Evolutionary conservation across 2,797 vertebrate species (phyloP), one percentile per base, ranked within the genome.

Genomic region (Cossypha caffra): DNA sequence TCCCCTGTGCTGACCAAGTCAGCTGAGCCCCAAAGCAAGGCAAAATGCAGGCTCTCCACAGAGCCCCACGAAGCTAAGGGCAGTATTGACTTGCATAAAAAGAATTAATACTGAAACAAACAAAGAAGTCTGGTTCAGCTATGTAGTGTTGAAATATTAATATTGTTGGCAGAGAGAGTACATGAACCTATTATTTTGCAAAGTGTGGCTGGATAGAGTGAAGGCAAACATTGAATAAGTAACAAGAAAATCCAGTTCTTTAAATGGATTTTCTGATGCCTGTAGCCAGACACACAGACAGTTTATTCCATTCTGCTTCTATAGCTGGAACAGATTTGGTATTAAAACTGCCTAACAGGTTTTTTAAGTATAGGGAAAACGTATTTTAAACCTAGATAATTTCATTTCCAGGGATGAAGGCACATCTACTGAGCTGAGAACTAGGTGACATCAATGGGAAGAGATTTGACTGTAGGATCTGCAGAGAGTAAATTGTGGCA

Each of bases 81-180:
- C 59, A 61, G 25, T 40, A 50, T 90, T 88, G 61, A 71, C 52
- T 29, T 78, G 28, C 62, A 43, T 3, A 50, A 15, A 78, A 88
- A 79, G 45, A 93, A 90, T 71, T 90, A 85, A 88, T 67, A 52
- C 48, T 14, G 63, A 90, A 93, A 47, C 67, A 90, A 94, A 93
- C 35, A 90, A 72, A 88, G n/a, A 38, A 72, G 71, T 43, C 37
- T 87, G 29, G 26, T 93, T 95, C 63, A 77, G 80, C 43, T 71
- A 16, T 71, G 81, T 66, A 79, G 76, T 43, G 61, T 13, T 96
- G 78, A 91, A 95, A 95, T 97, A 94, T 95, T 95, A 94, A 95
- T 86, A 63, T 2, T 91, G 75, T 87, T 91, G 62, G 68, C 62
- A 89, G 42, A 91, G 21, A 69, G 13, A 86, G 15, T 28, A 72